Conservation (phyloP, 2,888 invertebrate species). For the Ramazzottius varieornatus region DNA sequence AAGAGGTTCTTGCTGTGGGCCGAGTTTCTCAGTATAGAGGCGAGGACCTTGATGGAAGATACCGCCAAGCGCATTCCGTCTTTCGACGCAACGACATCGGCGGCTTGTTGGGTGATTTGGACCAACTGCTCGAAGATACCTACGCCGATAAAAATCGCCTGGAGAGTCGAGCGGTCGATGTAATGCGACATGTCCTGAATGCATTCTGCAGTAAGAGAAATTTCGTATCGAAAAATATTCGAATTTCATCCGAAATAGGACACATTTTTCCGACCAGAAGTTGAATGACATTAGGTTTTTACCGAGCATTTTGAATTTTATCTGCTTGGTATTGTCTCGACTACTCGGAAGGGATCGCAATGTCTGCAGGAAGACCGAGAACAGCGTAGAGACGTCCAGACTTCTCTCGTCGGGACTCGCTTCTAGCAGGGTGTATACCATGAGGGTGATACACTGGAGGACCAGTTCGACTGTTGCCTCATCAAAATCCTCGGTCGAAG, state of each 20-base stretch:
- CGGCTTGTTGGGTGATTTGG: not conserved
- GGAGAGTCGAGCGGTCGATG: conserved; percentile 15
- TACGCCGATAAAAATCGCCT: conserved; percentile 16
- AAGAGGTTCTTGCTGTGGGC: not conserved
- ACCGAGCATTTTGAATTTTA: not conserved
- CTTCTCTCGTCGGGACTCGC: conserved; percentile 19
- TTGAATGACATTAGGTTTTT: not conserved
- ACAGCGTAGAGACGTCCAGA: not conserved
- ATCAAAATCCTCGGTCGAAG: not conserved
- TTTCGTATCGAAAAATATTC: conserved; percentile 5
- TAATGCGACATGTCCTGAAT: conserved; percentile 15
- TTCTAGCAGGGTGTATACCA: conserved; percentile 19
- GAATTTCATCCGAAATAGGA: not conserved
- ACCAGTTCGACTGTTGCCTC: conserved; percentile 11
- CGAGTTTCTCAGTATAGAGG: not conserved
- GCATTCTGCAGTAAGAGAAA: not conserved
- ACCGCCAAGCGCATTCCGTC: not conserved
- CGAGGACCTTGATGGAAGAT: not conserved
- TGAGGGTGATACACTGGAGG: conserved; percentile 16
- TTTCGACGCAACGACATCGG: not conserved
- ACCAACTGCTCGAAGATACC: conserved; percentile 13
- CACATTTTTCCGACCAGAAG: conserved; percentile 6
- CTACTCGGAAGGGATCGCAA: not conserved
- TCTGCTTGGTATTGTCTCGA: not conserved
- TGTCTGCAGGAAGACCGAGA: not conserved